phyloP scores from a whole-genome alignment of 2,888 invertebrate genomes.

The Melipona bicolor region DNA sequence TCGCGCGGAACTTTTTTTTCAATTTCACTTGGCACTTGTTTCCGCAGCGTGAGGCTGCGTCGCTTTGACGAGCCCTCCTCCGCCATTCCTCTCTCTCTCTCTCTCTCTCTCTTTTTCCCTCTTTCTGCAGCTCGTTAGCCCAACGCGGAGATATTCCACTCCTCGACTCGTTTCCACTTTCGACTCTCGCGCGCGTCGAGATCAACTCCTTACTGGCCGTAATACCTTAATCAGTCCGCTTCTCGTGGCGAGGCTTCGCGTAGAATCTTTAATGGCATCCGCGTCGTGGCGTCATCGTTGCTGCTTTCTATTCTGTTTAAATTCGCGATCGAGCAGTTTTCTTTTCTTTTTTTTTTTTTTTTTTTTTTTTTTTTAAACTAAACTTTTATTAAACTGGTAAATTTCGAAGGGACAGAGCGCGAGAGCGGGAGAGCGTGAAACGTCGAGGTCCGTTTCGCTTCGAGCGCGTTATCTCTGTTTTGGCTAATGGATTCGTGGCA shows the following conservation, averaged over 20 bases:
- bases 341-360: neutral
- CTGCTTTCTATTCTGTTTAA: neutral
- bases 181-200: slow-evolving; percentile 6
- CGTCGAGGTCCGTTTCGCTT: neutral
- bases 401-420: neutral
- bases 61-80: neutral
- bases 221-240: slow-evolving; percentile 17
- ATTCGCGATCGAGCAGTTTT: neutral
- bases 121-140: slow-evolving; percentile 32
- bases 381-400: neutral
- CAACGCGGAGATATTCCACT: slow-evolving; percentile 7
- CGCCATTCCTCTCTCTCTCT: neutral
- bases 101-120: neutral
- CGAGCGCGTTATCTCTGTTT: neutral
- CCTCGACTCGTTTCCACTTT: neutral
- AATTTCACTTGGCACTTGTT: neutral
- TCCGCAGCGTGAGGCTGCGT: neutral
- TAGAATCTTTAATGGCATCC: slow-evolving; percentile 1
- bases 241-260: neutral
- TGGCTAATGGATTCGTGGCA: neutral
- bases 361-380: too few relatives aligned
- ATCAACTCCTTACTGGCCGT: slow-evolving; percentile 6
- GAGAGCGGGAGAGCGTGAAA: neutral
- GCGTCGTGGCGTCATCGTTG: neutral
- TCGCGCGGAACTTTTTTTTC: slow-evolving; percentile 41